phyloP scores from a whole-genome alignment of 2,888 invertebrate species.

The Nemotelus pantherinus region DNA sequence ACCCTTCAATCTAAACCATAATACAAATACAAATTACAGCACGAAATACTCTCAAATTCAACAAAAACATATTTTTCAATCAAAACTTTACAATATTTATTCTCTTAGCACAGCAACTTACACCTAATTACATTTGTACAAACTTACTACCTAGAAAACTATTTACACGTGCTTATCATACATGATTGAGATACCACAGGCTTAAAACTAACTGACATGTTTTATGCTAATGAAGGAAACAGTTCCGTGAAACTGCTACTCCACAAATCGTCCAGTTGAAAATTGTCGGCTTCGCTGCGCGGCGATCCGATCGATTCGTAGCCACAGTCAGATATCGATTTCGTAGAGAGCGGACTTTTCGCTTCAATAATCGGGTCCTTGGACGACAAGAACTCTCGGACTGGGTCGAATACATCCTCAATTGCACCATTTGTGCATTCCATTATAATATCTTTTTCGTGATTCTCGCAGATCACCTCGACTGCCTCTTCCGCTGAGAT shows the following conservation, averaged over 20 bases:
- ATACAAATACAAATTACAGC: too few relatives aligned
- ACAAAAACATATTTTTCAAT: too few relatives aligned
- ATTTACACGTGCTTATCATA: constrained; percentile 21
- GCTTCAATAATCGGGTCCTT: constrained; percentile 4
- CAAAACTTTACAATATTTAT: background rate
- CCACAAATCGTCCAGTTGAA: constrained; percentile 71
- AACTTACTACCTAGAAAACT: constrained; percentile 31
- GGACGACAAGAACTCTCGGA: constrained; percentile 58
- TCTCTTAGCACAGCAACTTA: constrained; percentile 36
- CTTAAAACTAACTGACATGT: background rate
- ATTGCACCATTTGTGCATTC: constrained; percentile 46
- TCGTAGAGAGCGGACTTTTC: constrained; percentile 60
- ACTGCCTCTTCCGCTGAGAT: constrained; percentile 66
- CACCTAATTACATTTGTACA: constrained; percentile 37
- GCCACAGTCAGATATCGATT: constrained; percentile 69
- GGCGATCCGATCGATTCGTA: constrained; percentile 76
- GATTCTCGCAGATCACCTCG: constrained; percentile 65
- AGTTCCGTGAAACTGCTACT: constrained; percentile 80
- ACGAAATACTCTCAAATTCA: too few relatives aligned
- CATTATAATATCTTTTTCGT: constrained; percentile 53
- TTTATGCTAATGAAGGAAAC: constrained; percentile 77
- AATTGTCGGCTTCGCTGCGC: constrained; percentile 52
- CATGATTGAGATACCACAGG: constrained; percentile 15
- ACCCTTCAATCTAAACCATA: too few relatives aligned
- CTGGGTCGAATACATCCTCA: constrained; percentile 58